Conservation (phyloP, 2,888 invertebrate genomes). For the Sthenelais limicola region DNA sequence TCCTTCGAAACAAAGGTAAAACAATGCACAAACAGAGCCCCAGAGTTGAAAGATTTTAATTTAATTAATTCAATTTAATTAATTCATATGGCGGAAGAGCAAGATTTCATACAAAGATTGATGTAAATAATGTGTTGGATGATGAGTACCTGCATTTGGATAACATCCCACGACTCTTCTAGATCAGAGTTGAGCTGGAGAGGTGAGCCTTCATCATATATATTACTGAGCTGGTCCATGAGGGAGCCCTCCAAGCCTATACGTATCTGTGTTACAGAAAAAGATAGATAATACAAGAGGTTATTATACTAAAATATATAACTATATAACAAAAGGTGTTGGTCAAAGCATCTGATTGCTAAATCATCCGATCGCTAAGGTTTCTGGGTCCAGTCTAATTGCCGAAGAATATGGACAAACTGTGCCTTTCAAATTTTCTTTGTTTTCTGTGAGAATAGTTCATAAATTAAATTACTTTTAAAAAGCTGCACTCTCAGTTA, state of each 20-base stretch:
- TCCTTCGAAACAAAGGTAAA: not conserved
- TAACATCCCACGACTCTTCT: conserved; percentile 11
- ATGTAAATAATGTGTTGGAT: not conserved
- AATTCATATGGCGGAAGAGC: not conserved
- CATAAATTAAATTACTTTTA: too few relatives aligned
- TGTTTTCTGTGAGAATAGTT: too few relatives aligned
- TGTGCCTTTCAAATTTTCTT: too few relatives aligned
- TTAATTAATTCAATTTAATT: not conserved
- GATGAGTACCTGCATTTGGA: conserved; percentile 21
- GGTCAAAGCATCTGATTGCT: too few relatives aligned
- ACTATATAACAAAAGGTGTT: too few relatives aligned
- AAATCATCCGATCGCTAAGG: too few relatives aligned
- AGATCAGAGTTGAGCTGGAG: conserved; percentile 11
- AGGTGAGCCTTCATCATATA: conserved; percentile 6
- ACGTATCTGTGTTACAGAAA: not conserved
- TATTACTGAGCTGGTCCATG: not conserved
- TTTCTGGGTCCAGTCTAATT: too few relatives aligned
- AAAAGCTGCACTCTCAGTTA: too few relatives aligned
- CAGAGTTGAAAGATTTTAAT: too few relatives aligned
- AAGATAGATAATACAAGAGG: too few relatives aligned
- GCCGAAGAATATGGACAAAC: too few relatives aligned
- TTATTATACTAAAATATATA: too few relatives aligned
- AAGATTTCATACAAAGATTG: not conserved
- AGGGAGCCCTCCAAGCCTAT: not conserved
- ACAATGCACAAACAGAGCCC: not conserved